Conservation (phyloP, 2,797 vertebrate species). For the Staurois parvus region DNA sequence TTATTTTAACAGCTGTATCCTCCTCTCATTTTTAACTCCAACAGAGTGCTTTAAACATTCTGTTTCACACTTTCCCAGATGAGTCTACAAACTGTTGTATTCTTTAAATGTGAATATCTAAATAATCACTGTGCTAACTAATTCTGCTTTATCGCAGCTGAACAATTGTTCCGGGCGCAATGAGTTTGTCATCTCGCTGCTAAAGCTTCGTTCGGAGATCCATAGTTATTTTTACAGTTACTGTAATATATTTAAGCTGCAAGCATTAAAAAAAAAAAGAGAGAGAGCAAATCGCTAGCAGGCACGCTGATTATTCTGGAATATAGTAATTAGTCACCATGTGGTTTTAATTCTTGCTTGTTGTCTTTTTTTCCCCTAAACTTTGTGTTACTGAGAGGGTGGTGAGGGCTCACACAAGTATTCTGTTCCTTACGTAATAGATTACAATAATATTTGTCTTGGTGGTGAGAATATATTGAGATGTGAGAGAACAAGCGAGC, state of each 20-base stretch:
- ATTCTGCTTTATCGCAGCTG: background rate
- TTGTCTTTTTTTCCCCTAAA: background rate
- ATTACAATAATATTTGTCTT: slow-evolving; percentile 32
- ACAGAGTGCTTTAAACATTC: background rate
- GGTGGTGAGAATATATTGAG: slow-evolving; percentile 14
- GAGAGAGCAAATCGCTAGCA: background rate
- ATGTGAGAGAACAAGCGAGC: background rate
- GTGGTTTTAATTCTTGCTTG: slow-evolving; percentile 28
- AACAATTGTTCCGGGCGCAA: background rate
- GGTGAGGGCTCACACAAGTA: slow-evolving; percentile 6
- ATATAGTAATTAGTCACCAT: slow-evolving; percentile 31
- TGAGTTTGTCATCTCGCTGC: slow-evolving; percentile 10
- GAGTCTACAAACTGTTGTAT: background rate
- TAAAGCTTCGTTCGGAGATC: background rate
- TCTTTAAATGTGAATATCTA: background rate
- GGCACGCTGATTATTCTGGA: slow-evolving; percentile 21
- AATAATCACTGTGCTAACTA: background rate
- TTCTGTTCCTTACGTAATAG: slow-evolving; percentile 2
- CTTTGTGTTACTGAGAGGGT: slow-evolving; percentile 1
- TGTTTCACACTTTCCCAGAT: slow-evolving; percentile 19
- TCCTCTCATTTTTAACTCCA: too few species aligned
- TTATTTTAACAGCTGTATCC: background rate
- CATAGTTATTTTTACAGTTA: slow-evolving; percentile 10
- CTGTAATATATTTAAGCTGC: background rate
- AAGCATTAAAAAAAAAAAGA: background rate